These are phyloP conservation scores for Chrysolina americana DNA, from an alignment of 2,888 invertebrate species.

Conservation along the genomic window DNA sequence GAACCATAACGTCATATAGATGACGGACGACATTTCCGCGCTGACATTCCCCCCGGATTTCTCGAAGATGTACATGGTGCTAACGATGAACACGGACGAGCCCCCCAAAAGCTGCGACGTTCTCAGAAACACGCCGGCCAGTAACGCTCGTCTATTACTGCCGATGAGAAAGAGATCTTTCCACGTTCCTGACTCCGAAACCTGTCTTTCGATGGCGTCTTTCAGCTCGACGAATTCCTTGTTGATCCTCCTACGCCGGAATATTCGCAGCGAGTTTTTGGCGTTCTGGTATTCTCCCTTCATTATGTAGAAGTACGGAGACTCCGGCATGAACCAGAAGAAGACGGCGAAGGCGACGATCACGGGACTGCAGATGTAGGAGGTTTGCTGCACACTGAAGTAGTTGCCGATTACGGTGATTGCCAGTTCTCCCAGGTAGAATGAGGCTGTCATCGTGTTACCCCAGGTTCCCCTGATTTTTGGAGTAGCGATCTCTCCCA, in stretches of 20 bases:
- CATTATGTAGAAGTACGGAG: constrained; percentile 59
- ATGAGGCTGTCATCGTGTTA: constrained; percentile 53
- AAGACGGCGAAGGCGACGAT: constrained; percentile 73
- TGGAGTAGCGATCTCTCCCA: constrained; percentile 61
- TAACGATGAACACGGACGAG: constrained; percentile 55
- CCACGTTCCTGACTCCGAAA: constrained; percentile 60
- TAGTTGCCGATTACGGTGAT: constrained; percentile 71
- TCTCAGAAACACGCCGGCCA: constrained; percentile 57
- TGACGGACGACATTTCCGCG: constrained; percentile 45
- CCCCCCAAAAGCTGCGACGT: constrained; percentile 60
- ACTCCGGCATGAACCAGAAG: constrained; percentile 76
- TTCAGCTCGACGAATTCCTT: constrained; percentile 55
- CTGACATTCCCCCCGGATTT: constrained; percentile 58
- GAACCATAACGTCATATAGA: constrained; percentile 46
- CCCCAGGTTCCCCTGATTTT: constrained; percentile 62
- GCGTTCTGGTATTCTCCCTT: constrained; percentile 55
- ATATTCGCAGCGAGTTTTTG: constrained; percentile 50
- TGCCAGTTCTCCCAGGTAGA: constrained; percentile 58
- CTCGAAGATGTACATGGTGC: constrained; percentile 61
- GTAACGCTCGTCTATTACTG: constrained; percentile 58
- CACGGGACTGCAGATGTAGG: constrained; percentile 73
- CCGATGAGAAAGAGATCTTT: constrained; percentile 58
- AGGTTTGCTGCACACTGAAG: constrained; percentile 71
- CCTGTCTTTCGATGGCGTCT: constrained; percentile 57
- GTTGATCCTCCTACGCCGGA: constrained; percentile 57